A percentile compares a stretch with the other conserved stretches of the same genome.
Evolutionary conservation across 2,113 vertebrate species (phyloP).

Genomic region (Heterochromis multidens): DNA sequence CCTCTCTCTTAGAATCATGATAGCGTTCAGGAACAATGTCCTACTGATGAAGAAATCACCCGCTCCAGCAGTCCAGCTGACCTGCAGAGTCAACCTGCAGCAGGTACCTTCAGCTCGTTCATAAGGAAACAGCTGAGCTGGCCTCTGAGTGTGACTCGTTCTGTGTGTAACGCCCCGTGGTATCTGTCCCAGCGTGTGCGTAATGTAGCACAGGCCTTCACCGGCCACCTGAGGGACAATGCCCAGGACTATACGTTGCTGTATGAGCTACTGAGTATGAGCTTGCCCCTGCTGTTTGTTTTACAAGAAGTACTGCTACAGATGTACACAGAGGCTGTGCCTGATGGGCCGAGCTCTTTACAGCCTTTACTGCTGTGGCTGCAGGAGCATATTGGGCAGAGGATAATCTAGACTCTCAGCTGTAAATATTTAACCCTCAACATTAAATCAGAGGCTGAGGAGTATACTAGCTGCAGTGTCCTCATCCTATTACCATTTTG

Average conservation of each 20-base stretch:
- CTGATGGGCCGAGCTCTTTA: slow-evolving; percentile 62
- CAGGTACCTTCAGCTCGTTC: slow-evolving; percentile 92
- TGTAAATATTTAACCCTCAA: background rate
- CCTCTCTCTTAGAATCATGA: slow-evolving; percentile 8
- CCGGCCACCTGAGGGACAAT: slow-evolving; percentile 87
- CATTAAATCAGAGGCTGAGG: background rate
- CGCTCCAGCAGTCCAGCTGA: slow-evolving; percentile 51
- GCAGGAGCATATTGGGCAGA: slow-evolving; percentile 74
- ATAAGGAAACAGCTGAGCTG: slow-evolving; percentile 82
- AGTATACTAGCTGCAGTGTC: background rate
- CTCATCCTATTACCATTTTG: background rate
- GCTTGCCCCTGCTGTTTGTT: slow-evolving; percentile 86
- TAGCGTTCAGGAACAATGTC: background rate
- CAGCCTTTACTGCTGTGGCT: slow-evolving; percentile 77
- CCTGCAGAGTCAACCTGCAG: slow-evolving; percentile 71
- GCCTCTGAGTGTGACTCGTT: slow-evolving; percentile 82
- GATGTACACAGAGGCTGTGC: slow-evolving; percentile 84
- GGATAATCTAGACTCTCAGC: slow-evolving; percentile 54
- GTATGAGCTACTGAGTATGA: slow-evolving; percentile 91
- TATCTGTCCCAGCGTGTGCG: slow-evolving; percentile 79
- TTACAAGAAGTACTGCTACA: slow-evolving; percentile 85
- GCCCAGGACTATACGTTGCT: slow-evolving; percentile 84
- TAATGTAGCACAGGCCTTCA: slow-evolving; percentile 71
- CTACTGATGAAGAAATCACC: slow-evolving; percentile 55
- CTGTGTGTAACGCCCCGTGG: slow-evolving; percentile 81